Conservation (phyloP, 2,888 invertebrate species). For the Danaus chrysippus region DNA sequence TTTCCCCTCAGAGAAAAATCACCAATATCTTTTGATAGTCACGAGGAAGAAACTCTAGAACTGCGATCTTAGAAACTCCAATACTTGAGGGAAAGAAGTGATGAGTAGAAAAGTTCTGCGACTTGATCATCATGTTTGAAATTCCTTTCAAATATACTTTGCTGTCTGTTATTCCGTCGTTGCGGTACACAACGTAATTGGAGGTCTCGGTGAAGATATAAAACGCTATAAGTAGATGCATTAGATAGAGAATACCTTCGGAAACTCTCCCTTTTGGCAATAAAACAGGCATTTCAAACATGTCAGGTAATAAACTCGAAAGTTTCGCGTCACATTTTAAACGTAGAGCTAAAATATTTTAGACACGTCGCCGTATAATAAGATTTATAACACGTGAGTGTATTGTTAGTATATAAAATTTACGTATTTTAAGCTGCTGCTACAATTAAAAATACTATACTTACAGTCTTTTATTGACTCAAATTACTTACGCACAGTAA, state of each 20-base stretch:
- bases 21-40: too few species aligned
- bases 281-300: conserved; percentile 74
- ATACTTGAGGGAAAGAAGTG: too few species aligned
- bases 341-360: conserved; percentile 41
- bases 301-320: conserved; percentile 75
- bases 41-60: too few species aligned
- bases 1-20: too few species aligned
- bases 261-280: conserved; percentile 44
- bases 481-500: background rate
- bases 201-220: conserved; percentile 2
- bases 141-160: too few species aligned
- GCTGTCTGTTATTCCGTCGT: too few species aligned
- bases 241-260: conserved; percentile 42
- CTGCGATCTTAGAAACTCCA: too few species aligned
- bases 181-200: background rate
- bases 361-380: conserved; percentile 36
- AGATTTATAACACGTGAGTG: background rate
- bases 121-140: too few species aligned
- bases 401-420: background rate
- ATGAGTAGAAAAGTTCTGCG: too few species aligned
- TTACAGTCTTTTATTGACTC: background rate
- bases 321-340: conserved; percentile 58
- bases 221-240: conserved; percentile 15
- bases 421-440: conserved; percentile 1
- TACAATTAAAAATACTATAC: too few species aligned